Evolutionary conservation across 2,888 invertebrate genomes (phyloP), one percentile per base, ranked within the genome.

Genomic region (Tachina lurida): DNA sequence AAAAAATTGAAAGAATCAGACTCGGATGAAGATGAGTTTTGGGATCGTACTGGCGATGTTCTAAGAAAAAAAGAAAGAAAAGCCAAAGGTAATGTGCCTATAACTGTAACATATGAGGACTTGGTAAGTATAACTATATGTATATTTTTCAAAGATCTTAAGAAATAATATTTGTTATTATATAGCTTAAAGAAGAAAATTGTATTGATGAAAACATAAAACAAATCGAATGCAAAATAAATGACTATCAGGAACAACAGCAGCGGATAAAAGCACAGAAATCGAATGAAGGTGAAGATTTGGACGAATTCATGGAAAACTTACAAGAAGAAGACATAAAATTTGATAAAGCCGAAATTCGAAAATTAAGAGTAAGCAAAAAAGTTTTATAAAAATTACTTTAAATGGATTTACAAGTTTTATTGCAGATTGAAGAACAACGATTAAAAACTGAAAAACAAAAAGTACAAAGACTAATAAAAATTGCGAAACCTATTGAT

Each of bases 41-140:
- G 98, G 75, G 99, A 99, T 92, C 94, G 99, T 86, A 99, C 99
- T 0, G 99, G 99, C 1, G 95, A 96, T 78, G 95, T 99, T 31
- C 98, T 98, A 92, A 95, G 95, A 88, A 98, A 98, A 91, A 94
- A 99, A 10, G 94, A 95, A 88, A 94, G 95, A 82, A 94, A 98
- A 77, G 87, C 90, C 0, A 88, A 88, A n/a, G 84, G 88, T 0
- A 86, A 84, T 4, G 67, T 88, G 1, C 92, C 90, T 12, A 90
- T 89, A 12, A 93, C 94, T 0, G 90, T 94, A 56, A 96, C 96
- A 0, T 96, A 96, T 87, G 95, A 95, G 43, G 95, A 95, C 88
- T 92, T 96, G 94, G 95, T 96, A 90, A 93, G 88, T 67, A 43
- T 56, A n/a, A 0, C 3, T 15, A 54, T 19, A 41, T 7, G 9